phyloP scores from a whole-genome alignment of 2,888 invertebrate species.

The Troides oblongomaculatus region DNA sequence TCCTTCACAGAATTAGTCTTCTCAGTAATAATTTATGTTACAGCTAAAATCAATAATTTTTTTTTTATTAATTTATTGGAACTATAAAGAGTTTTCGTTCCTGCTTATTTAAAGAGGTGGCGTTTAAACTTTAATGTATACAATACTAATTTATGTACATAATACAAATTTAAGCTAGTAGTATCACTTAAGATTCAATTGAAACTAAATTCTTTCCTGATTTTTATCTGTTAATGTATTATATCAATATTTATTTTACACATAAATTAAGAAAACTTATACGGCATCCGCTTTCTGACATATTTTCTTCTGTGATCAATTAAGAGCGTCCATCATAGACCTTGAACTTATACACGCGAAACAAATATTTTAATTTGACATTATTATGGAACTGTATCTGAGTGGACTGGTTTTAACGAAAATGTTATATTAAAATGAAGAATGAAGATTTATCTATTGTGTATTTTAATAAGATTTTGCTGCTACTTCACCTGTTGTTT shows the following conservation, averaged over 20 bases:
- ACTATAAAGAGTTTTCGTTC: too few relatives aligned
- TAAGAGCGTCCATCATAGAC: constrained; percentile 6
- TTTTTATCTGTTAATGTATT: too few relatives aligned
- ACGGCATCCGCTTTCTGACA: constrained; percentile 22
- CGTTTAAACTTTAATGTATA: too few relatives aligned
- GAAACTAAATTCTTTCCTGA: too few relatives aligned
- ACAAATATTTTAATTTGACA: constrained; percentile 18
- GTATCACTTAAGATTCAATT: too few relatives aligned
- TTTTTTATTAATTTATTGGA: too few relatives aligned
- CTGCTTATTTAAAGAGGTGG: too few relatives aligned
- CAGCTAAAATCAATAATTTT: too few relatives aligned
- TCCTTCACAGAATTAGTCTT: too few relatives aligned
- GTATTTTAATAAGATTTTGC: neutral
- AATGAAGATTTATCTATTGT: constrained; percentile 2
- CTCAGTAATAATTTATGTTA: too few relatives aligned
- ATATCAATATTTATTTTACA: neutral
- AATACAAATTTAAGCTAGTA: too few relatives aligned
- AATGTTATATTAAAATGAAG: constrained; percentile 5
- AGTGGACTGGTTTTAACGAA: constrained; percentile 13
- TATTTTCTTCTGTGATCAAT: neutral
- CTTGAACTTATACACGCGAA: constrained; percentile 13
- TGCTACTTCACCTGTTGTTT: neutral
- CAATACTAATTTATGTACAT: too few relatives aligned
- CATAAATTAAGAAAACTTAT: neutral
- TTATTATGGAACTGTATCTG: constrained; percentile 28